Base-by-base conservation (phyloP, 2,888 invertebrate genomes). In the Tethea ocularis region DNA sequence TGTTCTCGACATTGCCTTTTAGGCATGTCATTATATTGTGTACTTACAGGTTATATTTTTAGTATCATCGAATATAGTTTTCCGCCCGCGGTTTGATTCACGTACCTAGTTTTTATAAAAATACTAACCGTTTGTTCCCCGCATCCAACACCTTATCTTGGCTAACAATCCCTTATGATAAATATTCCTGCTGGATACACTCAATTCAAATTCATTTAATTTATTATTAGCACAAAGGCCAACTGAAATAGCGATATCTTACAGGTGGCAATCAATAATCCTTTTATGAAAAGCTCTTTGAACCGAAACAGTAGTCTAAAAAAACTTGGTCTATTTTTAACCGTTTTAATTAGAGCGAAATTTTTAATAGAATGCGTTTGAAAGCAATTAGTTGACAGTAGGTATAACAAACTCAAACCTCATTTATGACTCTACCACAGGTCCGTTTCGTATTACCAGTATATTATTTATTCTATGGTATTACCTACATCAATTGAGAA, bases 201-300 rank as follows among this genome's bases (percentile, higher is more conserved):
- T 74, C 61, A 68, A 69, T 68, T 74, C 59, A 57, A 58, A 64
- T 60, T 66, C 68, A 62, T 70, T 72, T 67, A 66, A 67, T 64
- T 70, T 64, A 64, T 63, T 62, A 64, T 63, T 62, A 62, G 66
- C 66, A 71, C 68, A 68, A 68, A 59, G 56, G 60, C 58, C 59
- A 52, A 66, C 62, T 60, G 67, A 63, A 68, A 61, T 58, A 64
- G 52, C 60, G 60, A 33, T 29, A 10, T 29, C 53, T 20, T 15
- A 53, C 53, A 53, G 8, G 29, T n/a, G 26, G 24, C 17, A 52
- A 51, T 51, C 51, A 51, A 51, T 51, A 51, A 51, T n/a, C 10
- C 51, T 51, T 51, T 51, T 15, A 13, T 24, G 24, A 51, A 41
- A 41, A 41, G 17, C 29, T 29, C 4, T 41, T 41, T 41, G 2